phyloP scores from a whole-genome alignment of 2,797 vertebrate species.

The Gambelia wislizenii region DNA sequence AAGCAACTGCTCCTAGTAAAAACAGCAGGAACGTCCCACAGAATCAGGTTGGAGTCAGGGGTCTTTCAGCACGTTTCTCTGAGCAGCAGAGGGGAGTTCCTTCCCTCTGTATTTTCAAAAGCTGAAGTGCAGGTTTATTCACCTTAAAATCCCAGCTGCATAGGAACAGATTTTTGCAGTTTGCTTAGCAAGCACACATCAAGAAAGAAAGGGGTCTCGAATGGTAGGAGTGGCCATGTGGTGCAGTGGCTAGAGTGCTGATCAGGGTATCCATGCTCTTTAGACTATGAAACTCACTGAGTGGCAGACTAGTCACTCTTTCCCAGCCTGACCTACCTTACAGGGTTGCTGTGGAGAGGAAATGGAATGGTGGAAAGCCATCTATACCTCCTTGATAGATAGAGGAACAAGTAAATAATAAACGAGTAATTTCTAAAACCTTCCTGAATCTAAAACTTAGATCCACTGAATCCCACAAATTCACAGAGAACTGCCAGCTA shows the following conservation, averaged over 20 bases:
- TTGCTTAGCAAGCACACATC: not conserved
- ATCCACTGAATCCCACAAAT: too few relatives aligned
- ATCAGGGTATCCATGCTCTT: too few relatives aligned
- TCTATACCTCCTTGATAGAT: too few relatives aligned
- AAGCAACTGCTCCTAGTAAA: rapidly evolving
- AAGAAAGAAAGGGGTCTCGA: not conserved
- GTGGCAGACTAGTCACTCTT: not conserved
- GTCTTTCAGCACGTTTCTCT: not conserved
- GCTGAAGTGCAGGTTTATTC: not conserved
- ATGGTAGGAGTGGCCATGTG: not conserved
- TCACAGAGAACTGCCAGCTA: too few relatives aligned
- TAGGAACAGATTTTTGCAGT: not conserved
- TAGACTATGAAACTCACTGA: too few relatives aligned
- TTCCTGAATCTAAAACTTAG: too few relatives aligned
- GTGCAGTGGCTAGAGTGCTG: not conserved
- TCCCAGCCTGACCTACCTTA: too few relatives aligned
- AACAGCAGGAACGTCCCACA: not conserved
- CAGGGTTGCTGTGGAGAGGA: not conserved
- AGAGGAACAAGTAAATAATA: too few relatives aligned
- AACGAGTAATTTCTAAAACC: too few relatives aligned
- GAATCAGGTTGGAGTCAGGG: not conserved
- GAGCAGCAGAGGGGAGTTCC: not conserved
- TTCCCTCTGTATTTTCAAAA: not conserved
- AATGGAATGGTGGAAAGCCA: not conserved
- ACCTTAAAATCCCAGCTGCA: not conserved